Base-by-base conservation (phyloP, 2,888 invertebrate species). In the Carcina quercana region DNA sequence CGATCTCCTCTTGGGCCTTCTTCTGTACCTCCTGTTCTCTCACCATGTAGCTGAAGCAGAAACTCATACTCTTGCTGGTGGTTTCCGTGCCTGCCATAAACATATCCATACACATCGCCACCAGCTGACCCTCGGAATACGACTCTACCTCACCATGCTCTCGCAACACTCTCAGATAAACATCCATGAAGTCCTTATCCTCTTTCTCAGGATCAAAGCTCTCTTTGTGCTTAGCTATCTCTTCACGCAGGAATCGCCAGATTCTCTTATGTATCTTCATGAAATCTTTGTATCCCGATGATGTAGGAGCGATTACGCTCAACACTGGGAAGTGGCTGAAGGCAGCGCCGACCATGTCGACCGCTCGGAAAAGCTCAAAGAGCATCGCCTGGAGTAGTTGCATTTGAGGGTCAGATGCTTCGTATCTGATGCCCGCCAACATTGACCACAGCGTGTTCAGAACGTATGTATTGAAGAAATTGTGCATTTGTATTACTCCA, bases 11-110 rank as follows among this genome's bases (percentile, higher is more conserved):
- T 48, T 91, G 93, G 0, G 92, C 92, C 53, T 89, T 91, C 43
- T 67, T 86, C 55, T 94, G 94, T 0, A 94, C 88, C 2, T 89
- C 85, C 12, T 90, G 92, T 49, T 91, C 86, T 11, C 90, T 73
- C 3, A 93, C 86, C 47, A 95, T 62, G 54, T 93, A 90, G 43
- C 93, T 82, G 48, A 94, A 92, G 36, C 90, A 88, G 55, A 94
- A 94, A 15, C 91, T 89, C 52, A 94, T 75, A 17, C 90, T 89
- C 60, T 94, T 94, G 30, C 89, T 90, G 0, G 94, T 94, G 0
- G 95, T 95, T 71, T 95, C 95, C 0, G 94, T 92, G 0, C 94
- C 95, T 13, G 94, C 95, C 85, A 94, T 89, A 51, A 95, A 95
- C 86, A 95, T 87, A 50, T 95, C 95, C 86, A 94, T 83, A 50